These are phyloP conservation scores for Erebia epiphron DNA, from an alignment of 2,888 invertebrate species.

Conservation along the genomic window DNA sequence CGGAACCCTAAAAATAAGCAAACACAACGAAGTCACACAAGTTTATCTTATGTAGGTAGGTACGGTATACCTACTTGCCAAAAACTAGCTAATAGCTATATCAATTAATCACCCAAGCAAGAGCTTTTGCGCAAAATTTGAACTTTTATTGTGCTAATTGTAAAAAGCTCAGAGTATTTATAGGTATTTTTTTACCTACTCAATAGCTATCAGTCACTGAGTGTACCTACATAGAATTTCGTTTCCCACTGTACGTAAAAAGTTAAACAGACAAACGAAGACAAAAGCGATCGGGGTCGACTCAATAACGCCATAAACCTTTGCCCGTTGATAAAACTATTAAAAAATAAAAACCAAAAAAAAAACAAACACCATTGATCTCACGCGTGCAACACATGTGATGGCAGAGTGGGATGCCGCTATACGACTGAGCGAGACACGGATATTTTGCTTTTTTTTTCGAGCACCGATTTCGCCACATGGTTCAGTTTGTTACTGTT, in stretches of 20 bases:
- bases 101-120: too few relatives aligned
- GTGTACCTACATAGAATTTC: not conserved
- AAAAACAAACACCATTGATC: constrained; percentile 68
- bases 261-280: constrained; percentile 23
- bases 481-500: constrained; percentile 45
- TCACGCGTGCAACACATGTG: constrained; percentile 71
- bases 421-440: constrained; percentile 50
- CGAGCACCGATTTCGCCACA: constrained; percentile 71
- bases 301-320: constrained; percentile 38
- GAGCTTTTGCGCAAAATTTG: too few relatives aligned
- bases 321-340: constrained; percentile 47
- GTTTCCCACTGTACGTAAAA: constrained; percentile 8
- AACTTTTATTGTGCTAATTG: too few relatives aligned
- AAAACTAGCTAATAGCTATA: too few relatives aligned
- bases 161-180: too few relatives aligned
- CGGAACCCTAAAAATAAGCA: too few relatives aligned
- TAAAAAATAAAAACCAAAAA: constrained; percentile 61
- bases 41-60: too few relatives aligned
- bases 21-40: too few relatives aligned
- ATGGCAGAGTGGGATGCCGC: constrained; percentile 50
- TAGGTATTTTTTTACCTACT: too few relatives aligned
- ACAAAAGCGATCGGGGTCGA: constrained; percentile 27
- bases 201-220: not conserved
- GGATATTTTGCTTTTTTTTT: constrained; percentile 51
- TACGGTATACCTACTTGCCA: too few relatives aligned